These are phyloP conservation scores for Spisula subtruncata DNA, from an alignment of 2,888 invertebrate genomes.

Conservation along the genomic window DNA sequence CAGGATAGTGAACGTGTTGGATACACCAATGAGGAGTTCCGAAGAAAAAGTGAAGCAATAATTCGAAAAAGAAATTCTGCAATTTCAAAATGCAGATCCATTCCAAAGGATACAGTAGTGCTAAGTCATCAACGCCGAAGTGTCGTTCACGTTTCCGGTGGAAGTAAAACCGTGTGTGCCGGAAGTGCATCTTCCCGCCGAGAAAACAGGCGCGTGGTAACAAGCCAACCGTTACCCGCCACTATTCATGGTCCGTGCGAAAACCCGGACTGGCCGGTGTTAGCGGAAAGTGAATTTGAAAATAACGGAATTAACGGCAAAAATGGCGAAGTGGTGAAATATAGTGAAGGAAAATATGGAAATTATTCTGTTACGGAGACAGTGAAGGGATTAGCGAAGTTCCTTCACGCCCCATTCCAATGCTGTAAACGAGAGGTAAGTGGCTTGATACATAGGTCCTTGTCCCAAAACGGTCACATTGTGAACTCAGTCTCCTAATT, in stretches of 20 bases:
- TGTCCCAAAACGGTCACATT: not conserved
- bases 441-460: not conserved
- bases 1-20: slow-evolving; percentile 22
- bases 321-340: slow-evolving; percentile 25
- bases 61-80: not conserved
- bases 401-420: slow-evolving; percentile 63
- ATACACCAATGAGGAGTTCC: slow-evolving; percentile 31
- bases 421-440: slow-evolving; percentile 66
- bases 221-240: slow-evolving; percentile 33
- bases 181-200: slow-evolving; percentile 14
- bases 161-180: slow-evolving; percentile 37
- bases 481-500: too few species aligned
- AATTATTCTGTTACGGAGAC: slow-evolving; percentile 49
- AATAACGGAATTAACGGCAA: slow-evolving; percentile 50
- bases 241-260: slow-evolving; percentile 40
- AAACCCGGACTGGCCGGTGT: slow-evolving; percentile 57
- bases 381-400: slow-evolving; percentile 60
- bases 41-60: slow-evolving; percentile 57
- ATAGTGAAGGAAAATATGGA: slow-evolving; percentile 19
- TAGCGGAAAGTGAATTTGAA: slow-evolving; percentile 59
- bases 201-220: slow-evolving; percentile 34
- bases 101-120: slow-evolving; percentile 47
- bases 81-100: not conserved
- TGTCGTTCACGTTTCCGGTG: slow-evolving; percentile 66
- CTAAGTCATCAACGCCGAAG: slow-evolving; percentile 60